phyloP scores from a whole-genome alignment of 2,797 vertebrate genomes.

The Apogon hyalosoma region DNA sequence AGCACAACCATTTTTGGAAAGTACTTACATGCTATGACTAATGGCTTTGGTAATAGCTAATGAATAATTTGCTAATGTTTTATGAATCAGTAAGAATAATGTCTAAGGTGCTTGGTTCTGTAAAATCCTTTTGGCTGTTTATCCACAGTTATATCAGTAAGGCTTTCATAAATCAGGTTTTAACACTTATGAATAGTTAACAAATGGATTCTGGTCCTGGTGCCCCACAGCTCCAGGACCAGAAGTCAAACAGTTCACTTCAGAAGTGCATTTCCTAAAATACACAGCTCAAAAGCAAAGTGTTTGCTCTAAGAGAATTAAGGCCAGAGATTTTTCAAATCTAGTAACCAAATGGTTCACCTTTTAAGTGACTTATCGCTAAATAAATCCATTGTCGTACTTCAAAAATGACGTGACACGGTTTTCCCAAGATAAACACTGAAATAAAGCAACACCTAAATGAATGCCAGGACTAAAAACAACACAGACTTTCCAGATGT shows the following conservation, averaged over 20 bases:
- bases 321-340: background rate
- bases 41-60: background rate
- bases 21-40: background rate
- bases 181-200: constrained; percentile 4
- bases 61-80: background rate
- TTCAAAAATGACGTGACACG: background rate
- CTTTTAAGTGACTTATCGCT: too few species aligned
- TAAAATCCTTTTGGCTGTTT: background rate
- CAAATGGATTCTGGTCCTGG: background rate
- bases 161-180: background rate
- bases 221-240: background rate
- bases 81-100: background rate
- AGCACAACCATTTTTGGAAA: background rate
- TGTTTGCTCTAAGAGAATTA: background rate
- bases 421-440: background rate
- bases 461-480: background rate
- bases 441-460: background rate
- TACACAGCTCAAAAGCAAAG: background rate
- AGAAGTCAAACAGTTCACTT: constrained; percentile 1
- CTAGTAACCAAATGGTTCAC: background rate
- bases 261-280: background rate
- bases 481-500: background rate
- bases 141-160: background rate
- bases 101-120: background rate
- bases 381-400: too few species aligned